Evolutionary conservation across 2,797 vertebrate genomes (phyloP).

Genomic region (Limnodromus scolopaceus): DNA sequence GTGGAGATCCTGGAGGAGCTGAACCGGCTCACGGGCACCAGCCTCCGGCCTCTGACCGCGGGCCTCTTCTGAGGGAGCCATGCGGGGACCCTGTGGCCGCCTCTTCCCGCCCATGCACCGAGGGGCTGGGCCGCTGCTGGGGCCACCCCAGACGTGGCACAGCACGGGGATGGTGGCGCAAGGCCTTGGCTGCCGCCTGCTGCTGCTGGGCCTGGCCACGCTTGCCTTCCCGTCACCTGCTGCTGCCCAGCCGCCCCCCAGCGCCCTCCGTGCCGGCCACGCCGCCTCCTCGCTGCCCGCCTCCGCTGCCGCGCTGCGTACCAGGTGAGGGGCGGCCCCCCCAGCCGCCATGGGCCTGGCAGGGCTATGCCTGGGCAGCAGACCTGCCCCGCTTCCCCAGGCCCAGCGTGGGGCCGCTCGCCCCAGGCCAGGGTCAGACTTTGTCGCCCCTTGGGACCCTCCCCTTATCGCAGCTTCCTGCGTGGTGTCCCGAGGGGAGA

Average conservation of each 20-base stretch:
- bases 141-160: background rate
- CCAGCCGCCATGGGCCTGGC: background rate
- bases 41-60: slow-evolving; percentile 83
- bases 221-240: background rate
- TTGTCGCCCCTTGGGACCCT: fast-evolving
- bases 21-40: slow-evolving; percentile 79
- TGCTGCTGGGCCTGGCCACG: background rate
- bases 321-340: slow-evolving; percentile 1
- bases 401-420: background rate
- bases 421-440: background rate
- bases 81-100: fast-evolving
- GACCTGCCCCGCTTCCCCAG: fast-evolving
- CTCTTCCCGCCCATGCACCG: background rate
- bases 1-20: slow-evolving; percentile 85
- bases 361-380: background rate
- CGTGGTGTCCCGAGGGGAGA: too few relatives aligned
- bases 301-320: background rate
- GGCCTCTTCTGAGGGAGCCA: slow-evolving; percentile 39
- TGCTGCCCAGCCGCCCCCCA: background rate
- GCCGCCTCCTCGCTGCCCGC: background rate
- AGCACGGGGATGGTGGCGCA: background rate
- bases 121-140: background rate
- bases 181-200: background rate
- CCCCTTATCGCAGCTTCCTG: background rate
- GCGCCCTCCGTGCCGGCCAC: slow-evolving; percentile 3